Evolutionary conservation across 2,888 invertebrate genomes (phyloP), one percentile per base, ranked within the genome.

Genomic region (Cordilura impudica): DNA sequence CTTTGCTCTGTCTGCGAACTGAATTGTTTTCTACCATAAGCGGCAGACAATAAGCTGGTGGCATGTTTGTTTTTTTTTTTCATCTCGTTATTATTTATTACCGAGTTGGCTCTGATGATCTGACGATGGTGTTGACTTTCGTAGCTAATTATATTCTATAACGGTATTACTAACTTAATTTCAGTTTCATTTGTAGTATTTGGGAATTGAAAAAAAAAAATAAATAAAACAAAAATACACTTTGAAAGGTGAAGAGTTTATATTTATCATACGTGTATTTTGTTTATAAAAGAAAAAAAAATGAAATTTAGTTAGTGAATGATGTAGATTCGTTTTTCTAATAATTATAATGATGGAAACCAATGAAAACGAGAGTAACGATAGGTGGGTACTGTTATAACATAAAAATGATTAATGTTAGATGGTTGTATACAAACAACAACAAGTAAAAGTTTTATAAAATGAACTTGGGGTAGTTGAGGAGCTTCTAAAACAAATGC

Each of bases 141-240:
- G 47, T 69, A n/a, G 49, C 60, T 81, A 77, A 79, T 81, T 77
- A 77, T 61, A 81, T 82, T 82, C 79, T 79, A 58, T 60, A 76
- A 74, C 65, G 71, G 73, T 67, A 45, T 72, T 60, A 76, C 56
- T 67, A 78, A 82, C 60, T 74, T 74, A 54, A 81, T 77, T 77
- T 77, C 61, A 72, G 39, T 74, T 79, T 81, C 67, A 66, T 72
- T 78, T 71, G 67, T 29, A 47, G 35, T 35, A 47, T 61, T 61
- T 58, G 35, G 21, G 26, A 14, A 45, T 43, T 18, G n/a, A n/a
- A 10, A 31, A 19, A 16, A 63, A 26, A 26, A 26, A 4, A 26
- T 26, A 26, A 4, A 4, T 4, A 47, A 26, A 12, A 35, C 12
- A 14, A 53, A 16, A 51, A 35, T 26, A 67, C 14, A 26, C 18